Percentiles rank a stretch among this genome's conserved stretches.
Evolutionary conservation across 1,140 invertebrate genomes (phyloP).

Genomic region (Calephelis nemesis): DNA sequence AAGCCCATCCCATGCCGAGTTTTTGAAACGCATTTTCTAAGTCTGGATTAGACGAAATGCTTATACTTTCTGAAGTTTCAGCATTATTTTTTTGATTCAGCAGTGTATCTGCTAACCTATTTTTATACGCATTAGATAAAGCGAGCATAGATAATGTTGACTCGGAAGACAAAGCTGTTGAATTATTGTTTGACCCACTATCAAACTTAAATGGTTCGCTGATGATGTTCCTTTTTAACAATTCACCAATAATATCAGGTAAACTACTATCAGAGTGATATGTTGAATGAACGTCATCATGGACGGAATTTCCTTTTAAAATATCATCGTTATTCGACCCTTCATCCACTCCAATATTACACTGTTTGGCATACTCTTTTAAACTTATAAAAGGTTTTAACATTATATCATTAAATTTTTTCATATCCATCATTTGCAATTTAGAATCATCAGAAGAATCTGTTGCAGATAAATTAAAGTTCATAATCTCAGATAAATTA

Average conservation of each 20-base stretch:
- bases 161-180: constrained; percentile 61
- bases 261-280: constrained; percentile 70
- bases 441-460: constrained; percentile 60
- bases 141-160: constrained; percentile 62
- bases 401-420: constrained; percentile 70
- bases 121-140: constrained; percentile 50
- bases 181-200: constrained; percentile 59
- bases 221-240: constrained; percentile 71
- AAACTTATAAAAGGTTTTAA: constrained; percentile 71
- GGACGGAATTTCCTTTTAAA: constrained; percentile 41
- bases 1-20: constrained; percentile 83
- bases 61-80: constrained; percentile 69
- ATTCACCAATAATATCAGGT: constrained; percentile 70
- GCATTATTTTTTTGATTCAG: constrained; percentile 57
- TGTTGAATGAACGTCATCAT: constrained; percentile 57
- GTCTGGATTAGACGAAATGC: constrained; percentile 71
- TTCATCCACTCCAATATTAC: constrained; percentile 56
- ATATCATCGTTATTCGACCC: constrained; percentile 50
- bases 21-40: constrained; percentile 81
- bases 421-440: constrained; percentile 68
- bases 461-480: constrained; percentile 36
- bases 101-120: constrained; percentile 44
- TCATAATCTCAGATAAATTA: constrained; percentile 23
- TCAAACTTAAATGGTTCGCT: constrained; percentile 68
- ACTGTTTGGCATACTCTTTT: constrained; percentile 68